Evolutionary conservation across 2,797 vertebrate genomes (phyloP).

Genomic region (Geotrypetes seraphini): DNA sequence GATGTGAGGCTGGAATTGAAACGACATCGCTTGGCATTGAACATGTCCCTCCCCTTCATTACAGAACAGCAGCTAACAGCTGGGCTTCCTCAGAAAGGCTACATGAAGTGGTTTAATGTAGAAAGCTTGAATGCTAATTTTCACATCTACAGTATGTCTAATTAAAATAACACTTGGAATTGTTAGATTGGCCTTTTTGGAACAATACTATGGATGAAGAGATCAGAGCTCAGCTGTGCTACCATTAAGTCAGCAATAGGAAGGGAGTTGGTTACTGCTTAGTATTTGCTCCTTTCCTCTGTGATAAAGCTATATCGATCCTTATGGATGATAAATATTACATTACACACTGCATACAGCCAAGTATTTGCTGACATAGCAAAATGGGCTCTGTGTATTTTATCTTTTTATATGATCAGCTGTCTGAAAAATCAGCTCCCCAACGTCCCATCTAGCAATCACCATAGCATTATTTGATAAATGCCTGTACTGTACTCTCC

Average conservation of each 20-base stretch:
- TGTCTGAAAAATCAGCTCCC: neutral
- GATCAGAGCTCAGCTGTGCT: fast-evolving
- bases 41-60: slow-evolving; percentile 8
- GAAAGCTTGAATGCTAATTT: no score
- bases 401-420: neutral
- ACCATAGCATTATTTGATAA: slow-evolving; percentile 1
- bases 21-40: slow-evolving; percentile 3
- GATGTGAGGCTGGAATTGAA: neutral
- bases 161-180: no score
- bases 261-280: slow-evolving; percentile 2
- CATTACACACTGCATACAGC: slow-evolving; percentile 5
- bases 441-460: neutral
- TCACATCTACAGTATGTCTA: no score
- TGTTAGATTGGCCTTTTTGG: no score
- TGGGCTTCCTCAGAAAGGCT: neutral
- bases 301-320: slow-evolving; percentile 22
- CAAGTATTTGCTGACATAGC: slow-evolving; percentile 23
- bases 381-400: slow-evolving; percentile 1
- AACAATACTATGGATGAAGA: fast-evolving
- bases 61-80: neutral
- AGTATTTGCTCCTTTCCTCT: neutral
- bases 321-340: slow-evolving; percentile 1
- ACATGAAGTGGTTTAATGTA: no score
- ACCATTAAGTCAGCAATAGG: neutral
- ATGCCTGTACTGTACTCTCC: neutral